These are phyloP conservation scores for Pantherophis alleghaniensis DNA, from an alignment of 2,797 vertebrate species.

Conservation along the genomic window DNA sequence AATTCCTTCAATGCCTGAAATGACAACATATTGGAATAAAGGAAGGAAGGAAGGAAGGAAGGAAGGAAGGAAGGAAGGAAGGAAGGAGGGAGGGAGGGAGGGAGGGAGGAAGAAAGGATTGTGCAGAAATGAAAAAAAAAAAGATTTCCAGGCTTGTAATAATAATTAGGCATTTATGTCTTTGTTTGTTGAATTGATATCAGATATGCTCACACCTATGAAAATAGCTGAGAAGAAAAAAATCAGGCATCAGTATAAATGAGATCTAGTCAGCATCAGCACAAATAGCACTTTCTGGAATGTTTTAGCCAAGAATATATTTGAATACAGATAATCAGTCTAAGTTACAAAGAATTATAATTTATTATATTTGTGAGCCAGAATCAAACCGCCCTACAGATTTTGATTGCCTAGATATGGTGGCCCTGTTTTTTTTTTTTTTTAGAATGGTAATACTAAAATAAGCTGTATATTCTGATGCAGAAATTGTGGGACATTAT, in stretches of 20 bases:
- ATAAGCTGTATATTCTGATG: neutral
- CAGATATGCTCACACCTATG: neutral
- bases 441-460: neutral
- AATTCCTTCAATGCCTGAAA: neutral
- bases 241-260: neutral
- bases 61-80: neutral
- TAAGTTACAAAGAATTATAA: neutral
- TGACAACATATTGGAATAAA: neutral
- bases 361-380: neutral
- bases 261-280: neutral
- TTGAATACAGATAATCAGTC: neutral
- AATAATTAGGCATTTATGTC: neutral
- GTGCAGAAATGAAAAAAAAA: neutral
- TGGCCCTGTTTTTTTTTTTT: neutral
- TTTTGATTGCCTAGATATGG: neutral
- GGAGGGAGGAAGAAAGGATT: neutral
- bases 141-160: neutral
- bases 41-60: neutral
- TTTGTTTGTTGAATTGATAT: neutral
- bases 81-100: neutral
- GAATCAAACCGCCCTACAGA: neutral
- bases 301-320: neutral
- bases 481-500: neutral
- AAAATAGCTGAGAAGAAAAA: neutral
- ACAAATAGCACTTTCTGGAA: neutral